Evolutionary conservation across 2,113 vertebrate genomes (phyloP).

Genomic region (Cololabis saira): DNA sequence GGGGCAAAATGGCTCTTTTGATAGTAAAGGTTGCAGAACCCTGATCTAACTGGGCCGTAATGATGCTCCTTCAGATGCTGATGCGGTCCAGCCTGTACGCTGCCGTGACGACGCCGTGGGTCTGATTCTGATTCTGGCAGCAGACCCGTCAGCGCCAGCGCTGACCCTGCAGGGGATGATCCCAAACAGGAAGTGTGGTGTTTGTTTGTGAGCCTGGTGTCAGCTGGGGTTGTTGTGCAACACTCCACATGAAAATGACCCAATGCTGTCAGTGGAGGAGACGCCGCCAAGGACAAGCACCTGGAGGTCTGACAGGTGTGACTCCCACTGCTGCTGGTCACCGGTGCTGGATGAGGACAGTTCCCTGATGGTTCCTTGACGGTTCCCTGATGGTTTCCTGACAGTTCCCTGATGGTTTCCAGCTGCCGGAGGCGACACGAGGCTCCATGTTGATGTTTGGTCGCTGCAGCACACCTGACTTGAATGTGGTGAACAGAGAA

Average conservation of each 20-base stretch:
- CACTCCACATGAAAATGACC: slow-evolving; percentile 39
- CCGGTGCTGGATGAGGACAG: slow-evolving; percentile 50
- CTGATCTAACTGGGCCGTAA: too few relatives aligned
- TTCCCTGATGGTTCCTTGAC: too few relatives aligned
- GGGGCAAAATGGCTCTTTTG: too few relatives aligned
- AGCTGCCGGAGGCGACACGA: slow-evolving; percentile 24
- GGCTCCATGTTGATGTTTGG: slow-evolving; percentile 30
- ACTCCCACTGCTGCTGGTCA: slow-evolving; percentile 52
- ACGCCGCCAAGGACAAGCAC: slow-evolving; percentile 22
- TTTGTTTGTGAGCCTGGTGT: neutral
- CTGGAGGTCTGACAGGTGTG: slow-evolving; percentile 48
- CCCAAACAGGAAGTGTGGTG: slow-evolving; percentile 5
- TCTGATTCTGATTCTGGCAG: too few relatives aligned
- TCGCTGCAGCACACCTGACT: slow-evolving; percentile 19
- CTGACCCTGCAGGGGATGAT: neutral
- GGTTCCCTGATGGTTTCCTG: too few relatives aligned
- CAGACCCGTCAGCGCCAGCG: too few relatives aligned
- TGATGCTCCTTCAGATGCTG: too few relatives aligned
- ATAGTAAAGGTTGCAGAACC: too few relatives aligned
- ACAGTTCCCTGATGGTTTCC: too few relatives aligned
- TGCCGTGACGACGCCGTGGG: too few relatives aligned
- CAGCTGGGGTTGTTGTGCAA: slow-evolving; percentile 35
- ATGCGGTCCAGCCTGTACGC: too few relatives aligned
- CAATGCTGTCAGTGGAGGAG: slow-evolving; percentile 6
- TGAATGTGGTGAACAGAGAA: slow-evolving; percentile 2